Evolutionary conservation across 1,140 invertebrate species (phyloP), one percentile per base, ranked within the genome.

Genomic region (Vanessa tameamea): DNA sequence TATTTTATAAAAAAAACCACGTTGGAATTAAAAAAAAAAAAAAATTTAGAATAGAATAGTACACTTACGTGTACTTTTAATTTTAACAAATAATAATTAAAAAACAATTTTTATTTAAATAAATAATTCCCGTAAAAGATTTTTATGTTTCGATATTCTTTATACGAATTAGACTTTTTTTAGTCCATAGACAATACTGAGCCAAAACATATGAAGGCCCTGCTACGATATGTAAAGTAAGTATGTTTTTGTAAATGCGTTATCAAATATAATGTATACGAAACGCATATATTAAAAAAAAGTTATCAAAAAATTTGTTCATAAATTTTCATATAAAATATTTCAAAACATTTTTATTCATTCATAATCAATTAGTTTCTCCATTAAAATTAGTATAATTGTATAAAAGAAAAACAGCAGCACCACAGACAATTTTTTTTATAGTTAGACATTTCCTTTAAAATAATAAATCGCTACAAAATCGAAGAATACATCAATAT

Each of bases 121-220:
- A 70, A 50, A 23, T 47, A 47, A 20, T 43, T 31, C n/a, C 15
- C n/a, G 2, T 53, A 59, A 11, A 20, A 59, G 55, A 59, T 50
- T 65, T 48, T 65, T 67, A 12, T 61, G 64, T 65, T 67, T 64
- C 37, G 75, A 71, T 47, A 73, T 43, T 43, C 37, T 43, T 65
- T 80, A 80, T 82, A 75, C 79, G 75, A 75, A 50, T 50, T 74
- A 69, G 64, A 67, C 26, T 69, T 55, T 71, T 47, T 64, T 63
- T 23, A 48, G 61, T 72, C 47, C 20, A 59, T 57, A 64, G 73
- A 78, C 47, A 76, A 64, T 69, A 67, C 69, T 77, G 65, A 73
- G 83, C 88, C 88, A 90, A 89, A 90, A 90, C 88, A 90, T 88
- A 90, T 90, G 87, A 90, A 89, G 87, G 88, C 87, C 71, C 79